Base-by-base conservation (phyloP, 2,113 vertebrate genomes). In the Aspiorhynchus laticeps region DNA sequence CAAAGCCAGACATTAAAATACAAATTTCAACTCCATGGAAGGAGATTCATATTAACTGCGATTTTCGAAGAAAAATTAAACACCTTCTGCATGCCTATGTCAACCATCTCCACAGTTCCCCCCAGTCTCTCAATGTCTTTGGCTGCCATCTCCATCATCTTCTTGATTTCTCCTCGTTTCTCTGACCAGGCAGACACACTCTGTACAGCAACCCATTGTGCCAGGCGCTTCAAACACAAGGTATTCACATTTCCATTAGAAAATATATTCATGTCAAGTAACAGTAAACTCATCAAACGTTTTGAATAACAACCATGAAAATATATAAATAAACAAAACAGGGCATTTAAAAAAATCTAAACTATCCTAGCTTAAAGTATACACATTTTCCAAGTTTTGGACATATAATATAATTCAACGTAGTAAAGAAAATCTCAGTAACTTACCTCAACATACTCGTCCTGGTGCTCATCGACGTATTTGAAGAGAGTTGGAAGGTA, bases 171-270 rank as follows among this genome's bases (percentile, higher is more conserved):
- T 0, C 79, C 93, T 0, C 98, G 95, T 91, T 99, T 99, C 92
- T 99, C 98, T 0, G 98, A 96, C 97, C 96, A 98, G 0, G 97
- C 96, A 0, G 98, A 99, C 63, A 99, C 97, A 0, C 98, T 99
- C 95, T 97, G 96, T 85, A 99, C 96, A 0, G 91, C 95, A 51
- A 99, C 98, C 98, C 98, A 99, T 7, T 98, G 90, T 0, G 95
- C 94, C 0, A 99, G 94, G 4, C 97, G 96, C 98, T 99, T 73
- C 3, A 36, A 51, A 53, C 43, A 53, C 17, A 19, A 48, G 36
- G 1, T 26, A 21, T 12, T 65, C 6, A 46, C 51, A 51, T 46
- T 24, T 28, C 21, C 11, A 28, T 48, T 21, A 51, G 17, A 19
- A 48, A 63, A 69, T 4, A 12, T 1, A 59, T 31, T 31, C 2